Base-by-base conservation (phyloP, 2,888 invertebrate species). In the Priocnemis perturbator region DNA sequence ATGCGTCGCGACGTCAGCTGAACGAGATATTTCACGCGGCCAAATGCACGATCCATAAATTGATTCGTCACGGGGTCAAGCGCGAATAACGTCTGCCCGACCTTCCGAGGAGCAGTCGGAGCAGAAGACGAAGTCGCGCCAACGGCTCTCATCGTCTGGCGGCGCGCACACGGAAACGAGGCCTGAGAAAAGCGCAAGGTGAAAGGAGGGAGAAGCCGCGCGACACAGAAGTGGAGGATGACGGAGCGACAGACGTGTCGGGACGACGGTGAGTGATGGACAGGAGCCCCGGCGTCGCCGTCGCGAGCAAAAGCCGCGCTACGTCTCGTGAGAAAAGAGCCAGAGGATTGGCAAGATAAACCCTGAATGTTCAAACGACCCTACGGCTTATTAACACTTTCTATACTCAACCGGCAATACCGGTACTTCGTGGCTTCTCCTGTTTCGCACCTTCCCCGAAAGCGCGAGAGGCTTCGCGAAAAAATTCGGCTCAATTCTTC, bases 221-320 rank as follows among this genome's bases (percentile, higher is more conserved):
- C 19, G 64, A 60, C 37, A 65, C 62, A 67, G 55, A 60, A 66
- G 73, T 52, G 66, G 71, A 68, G 74, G 73, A 76, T 81, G 79
- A 81, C 74, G 79, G 73, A 78, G 79, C 77, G 82, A 81, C 76
- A 78, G 81, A 82, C 79, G 69, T 77, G 82, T 73, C 71, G 74
- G 77, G 78, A 74, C 77, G 85, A 86, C 85, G 81, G 77, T 86
- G 86, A 86, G 81, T 83, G 86, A 87, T 86, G 85, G 85, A 85
- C 85, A 79, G 82, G 80, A 82, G 81, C 80, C 80, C 73, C 81
- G 78, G 63, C 73, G 64, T 58, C 72, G 71, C 37, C 73, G 64
- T 58, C 72, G 71, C 37, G 37, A 37, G 37, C 73, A 60, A 71
- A 69, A 73, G 69, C 68, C 53, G 67, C 50, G 56, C 45, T 68